These are phyloP conservation scores for Agonum fuliginosum DNA, from an alignment of 2,888 invertebrate genomes.

Conservation along the genomic window DNA sequence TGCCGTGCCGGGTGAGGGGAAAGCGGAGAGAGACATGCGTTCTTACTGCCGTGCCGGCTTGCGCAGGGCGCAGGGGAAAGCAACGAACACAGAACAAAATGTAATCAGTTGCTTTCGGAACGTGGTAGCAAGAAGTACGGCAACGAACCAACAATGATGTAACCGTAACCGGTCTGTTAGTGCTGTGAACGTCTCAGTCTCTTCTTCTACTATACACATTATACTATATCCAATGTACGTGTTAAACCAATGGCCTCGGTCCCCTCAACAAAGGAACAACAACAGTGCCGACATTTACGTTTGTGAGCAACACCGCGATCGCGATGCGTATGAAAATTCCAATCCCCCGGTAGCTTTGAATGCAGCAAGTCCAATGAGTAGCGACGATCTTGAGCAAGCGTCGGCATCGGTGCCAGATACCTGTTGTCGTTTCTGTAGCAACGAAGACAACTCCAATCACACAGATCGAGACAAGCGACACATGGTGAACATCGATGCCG, in stretches of 20 bases:
- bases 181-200: conserved; percentile 46
- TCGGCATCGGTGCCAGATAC: conserved; percentile 62
- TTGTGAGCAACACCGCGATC: conserved; percentile 49
- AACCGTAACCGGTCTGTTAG: conserved; percentile 56
- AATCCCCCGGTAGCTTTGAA: conserved; percentile 23
- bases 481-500: conserved; percentile 72
- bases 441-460: conserved; percentile 61
- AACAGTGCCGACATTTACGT: conserved; percentile 37
- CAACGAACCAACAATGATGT: conserved; percentile 49
- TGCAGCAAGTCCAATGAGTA: conserved; percentile 40
- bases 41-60: conserved; percentile 12
- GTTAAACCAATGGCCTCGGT: conserved; percentile 51
- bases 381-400: conserved; percentile 58
- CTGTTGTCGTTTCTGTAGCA: conserved; percentile 60
- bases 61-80: conserved; percentile 45
- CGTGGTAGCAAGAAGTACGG: conserved; percentile 42
- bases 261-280: conserved; percentile 48
- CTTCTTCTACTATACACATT: neutral
- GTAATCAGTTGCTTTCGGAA: conserved; percentile 51
- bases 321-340: conserved; percentile 19
- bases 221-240: conserved; percentile 48
- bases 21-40: neutral
- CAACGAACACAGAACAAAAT: conserved; percentile 29
- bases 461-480: conserved; percentile 50
- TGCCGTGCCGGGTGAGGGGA: neutral